Base-by-base conservation (phyloP, 2,888 invertebrate genomes). In the Corbicula japonica region DNA sequence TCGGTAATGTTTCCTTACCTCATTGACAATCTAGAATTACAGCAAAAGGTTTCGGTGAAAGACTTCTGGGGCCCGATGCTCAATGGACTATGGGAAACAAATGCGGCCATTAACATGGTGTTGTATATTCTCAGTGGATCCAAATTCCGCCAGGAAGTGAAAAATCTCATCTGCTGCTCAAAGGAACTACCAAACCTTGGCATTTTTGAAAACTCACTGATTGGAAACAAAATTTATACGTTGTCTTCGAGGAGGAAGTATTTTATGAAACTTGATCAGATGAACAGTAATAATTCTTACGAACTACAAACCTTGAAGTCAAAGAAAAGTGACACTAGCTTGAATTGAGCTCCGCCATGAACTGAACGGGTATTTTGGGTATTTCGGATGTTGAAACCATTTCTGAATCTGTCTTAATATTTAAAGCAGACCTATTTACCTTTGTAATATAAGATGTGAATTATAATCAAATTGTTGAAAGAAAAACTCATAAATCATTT, bases 61-160 rank as follows among this genome's bases (percentile, higher is more conserved):
- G 23, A 23, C 6, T 72, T 72, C 32, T 72, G 71, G 71, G 71
- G 71, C n/a, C 71, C 71, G 12, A 62, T 72, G 54, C 54, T 72
- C 6, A 62, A 72, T 41, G 46, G 71, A 3, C n/a, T 72, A 21
- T 72, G 71, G 71, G 71, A 72, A 35, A 46, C 50, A 28, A 72
- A 72, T n/a, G 71, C 71, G 21, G 71, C 71, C 2, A 38, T 72
- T 18, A 72, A 72, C 46, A 72, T 72, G 54, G 54, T 72, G 6
- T 21, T 72, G 18, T 72, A 72, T 50, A 62, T 72, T 23, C 38
- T 72, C 44, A 62, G 62, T 32, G 71, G 62, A 5, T 32, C 71
- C 5, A 50, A 54, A 26, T 72, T 72, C 46, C 26, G 71, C 10
- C 46, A 61, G 8, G 71, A 72, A 32, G 18, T 72, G 8, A 41